Percentiles rank a stretch among this genome's conserved stretches.
phyloP scores from a whole-genome alignment of 2,797 vertebrate genomes.

The Avahi laniger region DNA sequence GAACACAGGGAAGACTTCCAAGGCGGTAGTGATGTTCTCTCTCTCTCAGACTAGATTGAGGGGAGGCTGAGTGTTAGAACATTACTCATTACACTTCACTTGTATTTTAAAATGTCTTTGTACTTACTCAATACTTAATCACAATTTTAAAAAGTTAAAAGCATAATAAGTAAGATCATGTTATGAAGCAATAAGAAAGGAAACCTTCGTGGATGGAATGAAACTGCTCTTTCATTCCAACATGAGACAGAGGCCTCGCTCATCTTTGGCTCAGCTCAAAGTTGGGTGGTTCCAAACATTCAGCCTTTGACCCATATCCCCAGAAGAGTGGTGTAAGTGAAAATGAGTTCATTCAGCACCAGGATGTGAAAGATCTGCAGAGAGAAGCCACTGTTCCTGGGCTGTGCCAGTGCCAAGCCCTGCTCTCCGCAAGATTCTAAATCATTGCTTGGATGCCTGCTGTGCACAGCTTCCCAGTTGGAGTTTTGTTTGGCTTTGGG shows the following conservation, averaged over 20 bases:
- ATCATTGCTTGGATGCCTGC: background rate
- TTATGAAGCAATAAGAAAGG: background rate
- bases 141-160: background rate
- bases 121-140: background rate
- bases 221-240: background rate
- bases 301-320: background rate
- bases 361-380: background rate
- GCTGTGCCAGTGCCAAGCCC: background rate
- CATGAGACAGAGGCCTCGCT: background rate
- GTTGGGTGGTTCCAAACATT: background rate
- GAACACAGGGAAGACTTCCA: background rate
- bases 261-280: background rate
- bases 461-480: background rate
- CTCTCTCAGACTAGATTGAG: background rate
- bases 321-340: background rate
- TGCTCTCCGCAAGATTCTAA: background rate
- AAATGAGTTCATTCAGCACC: constrained; percentile 34
- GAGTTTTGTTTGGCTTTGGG: background rate
- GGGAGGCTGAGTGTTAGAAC: background rate
- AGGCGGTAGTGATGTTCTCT: background rate
- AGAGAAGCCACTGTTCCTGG: background rate
- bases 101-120: background rate
- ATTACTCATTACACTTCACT: background rate
- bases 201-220: background rate
- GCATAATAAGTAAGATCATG: background rate